phyloP scores from a whole-genome alignment of 2,797 vertebrate species.

The Allobates femoralis region DNA sequence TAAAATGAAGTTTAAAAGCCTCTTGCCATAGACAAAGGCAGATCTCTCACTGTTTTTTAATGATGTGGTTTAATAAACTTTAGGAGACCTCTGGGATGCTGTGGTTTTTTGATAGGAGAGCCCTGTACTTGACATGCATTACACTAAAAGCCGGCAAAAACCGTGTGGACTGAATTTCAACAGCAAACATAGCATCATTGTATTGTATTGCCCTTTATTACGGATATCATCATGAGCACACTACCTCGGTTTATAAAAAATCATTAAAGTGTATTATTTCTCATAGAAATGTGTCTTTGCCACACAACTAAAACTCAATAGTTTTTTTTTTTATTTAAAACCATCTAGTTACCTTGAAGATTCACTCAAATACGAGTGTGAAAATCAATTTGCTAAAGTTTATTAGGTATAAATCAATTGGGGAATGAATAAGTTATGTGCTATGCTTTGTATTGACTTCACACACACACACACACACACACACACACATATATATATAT shows the following conservation, averaged over 20 bases:
- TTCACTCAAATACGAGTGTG: no score
- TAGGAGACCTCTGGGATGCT: background rate
- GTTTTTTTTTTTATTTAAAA: background rate
- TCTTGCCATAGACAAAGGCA: background rate
- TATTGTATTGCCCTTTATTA: slow-evolving; percentile 4
- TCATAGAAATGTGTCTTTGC: background rate
- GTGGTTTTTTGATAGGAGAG: background rate
- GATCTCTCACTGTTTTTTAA: slow-evolving; percentile 25
- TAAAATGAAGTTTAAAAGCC: slow-evolving; percentile 22
- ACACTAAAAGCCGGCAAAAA: slow-evolving; percentile 41
- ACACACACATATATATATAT: no score
- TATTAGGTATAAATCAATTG: no score
- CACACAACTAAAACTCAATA: background rate
- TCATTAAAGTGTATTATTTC: background rate
- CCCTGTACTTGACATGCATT: slow-evolving; percentile 48
- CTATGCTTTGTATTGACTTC: no score
- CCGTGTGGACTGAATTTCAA: background rate
- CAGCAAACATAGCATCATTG: background rate
- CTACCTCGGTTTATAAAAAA: background rate
- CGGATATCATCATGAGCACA: background rate
- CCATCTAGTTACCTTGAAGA: background rate
- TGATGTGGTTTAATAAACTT: background rate
- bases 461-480: no score
- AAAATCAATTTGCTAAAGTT: no score
- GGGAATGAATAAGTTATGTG: no score